Evolutionary conservation across 1,140 invertebrate genomes (phyloP).

Genomic region (Caenorhabditis briggsae): DNA sequence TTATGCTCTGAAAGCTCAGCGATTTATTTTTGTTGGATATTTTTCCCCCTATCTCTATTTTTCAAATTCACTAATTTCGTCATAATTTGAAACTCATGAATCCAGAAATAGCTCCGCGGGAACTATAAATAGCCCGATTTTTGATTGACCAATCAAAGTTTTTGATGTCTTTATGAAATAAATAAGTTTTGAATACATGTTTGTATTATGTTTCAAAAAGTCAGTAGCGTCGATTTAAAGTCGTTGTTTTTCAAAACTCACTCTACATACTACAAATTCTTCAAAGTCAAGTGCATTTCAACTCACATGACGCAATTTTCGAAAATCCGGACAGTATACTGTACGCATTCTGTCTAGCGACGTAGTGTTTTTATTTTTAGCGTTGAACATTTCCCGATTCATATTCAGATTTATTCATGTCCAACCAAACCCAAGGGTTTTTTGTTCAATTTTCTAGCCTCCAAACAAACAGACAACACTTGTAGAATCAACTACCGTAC

Average conservation of each 20-base stretch:
- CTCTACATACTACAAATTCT: conserved; percentile 10
- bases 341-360: not conserved
- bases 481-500: conserved; percentile 22
- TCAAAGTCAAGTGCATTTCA: not conserved
- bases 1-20: too few species aligned
- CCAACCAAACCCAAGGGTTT: too few species aligned
- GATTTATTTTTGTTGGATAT: too few species aligned
- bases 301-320: not conserved
- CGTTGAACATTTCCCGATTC: not conserved
- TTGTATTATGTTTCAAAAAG: too few species aligned
- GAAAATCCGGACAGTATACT: not conserved
- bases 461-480: not conserved
- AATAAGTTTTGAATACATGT: too few species aligned
- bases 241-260: not conserved
- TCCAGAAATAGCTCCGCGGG: not conserved
- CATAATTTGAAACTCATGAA: not conserved
- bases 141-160: not conserved
- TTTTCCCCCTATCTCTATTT: too few species aligned
- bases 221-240: not conserved
- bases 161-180: not conserved
- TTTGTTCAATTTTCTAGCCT: not conserved
- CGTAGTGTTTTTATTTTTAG: not conserved
- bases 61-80: not conserved
- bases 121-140: not conserved
- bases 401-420: too few species aligned